These are phyloP conservation scores for Florisuga fusca DNA, from an alignment of 2,797 vertebrate genomes.

Conservation along the genomic window DNA sequence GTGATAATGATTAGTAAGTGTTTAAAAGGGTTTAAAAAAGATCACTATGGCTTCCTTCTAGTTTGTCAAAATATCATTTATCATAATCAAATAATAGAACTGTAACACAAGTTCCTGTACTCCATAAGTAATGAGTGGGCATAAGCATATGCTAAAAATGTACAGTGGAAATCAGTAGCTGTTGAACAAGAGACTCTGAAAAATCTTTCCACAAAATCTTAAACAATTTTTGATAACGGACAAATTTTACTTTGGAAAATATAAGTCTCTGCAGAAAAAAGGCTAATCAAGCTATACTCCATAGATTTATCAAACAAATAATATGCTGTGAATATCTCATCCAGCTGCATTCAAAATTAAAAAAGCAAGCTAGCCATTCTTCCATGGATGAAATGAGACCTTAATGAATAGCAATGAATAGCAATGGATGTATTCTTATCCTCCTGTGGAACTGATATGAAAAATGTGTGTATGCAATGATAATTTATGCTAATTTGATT, in stretches of 20 bases:
- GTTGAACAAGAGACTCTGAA: not conserved
- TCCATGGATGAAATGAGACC: not conserved
- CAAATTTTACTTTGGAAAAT: not conserved
- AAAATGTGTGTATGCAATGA: not conserved
- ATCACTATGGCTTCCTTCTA: not conserved
- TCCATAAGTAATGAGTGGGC: not conserved
- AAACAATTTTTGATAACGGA: not conserved
- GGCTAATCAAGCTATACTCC: not conserved
- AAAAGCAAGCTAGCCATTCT: not conserved
- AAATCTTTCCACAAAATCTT: not conserved
- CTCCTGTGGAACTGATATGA: not conserved
- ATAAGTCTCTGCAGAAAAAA: not conserved
- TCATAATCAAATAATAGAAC: not conserved
- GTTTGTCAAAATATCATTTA: not conserved
- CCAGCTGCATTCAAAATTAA: not conserved
- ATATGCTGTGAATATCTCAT: not conserved
- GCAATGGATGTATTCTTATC: not conserved
- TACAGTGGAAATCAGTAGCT: not conserved
- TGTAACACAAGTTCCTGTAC: not conserved
- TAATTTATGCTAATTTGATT: slow-evolving; percentile 27
- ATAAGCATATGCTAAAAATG: not conserved
- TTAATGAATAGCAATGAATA: slow-evolving; percentile 1
- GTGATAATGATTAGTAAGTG: not conserved
- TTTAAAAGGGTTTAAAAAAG: not conserved
- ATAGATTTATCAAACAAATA: not conserved